A percentile compares a stretch with the other conserved stretches of the same genome.
Conservation (phyloP, 1,140 invertebrate genomes). For the Drosophila kanapiae region DNA sequence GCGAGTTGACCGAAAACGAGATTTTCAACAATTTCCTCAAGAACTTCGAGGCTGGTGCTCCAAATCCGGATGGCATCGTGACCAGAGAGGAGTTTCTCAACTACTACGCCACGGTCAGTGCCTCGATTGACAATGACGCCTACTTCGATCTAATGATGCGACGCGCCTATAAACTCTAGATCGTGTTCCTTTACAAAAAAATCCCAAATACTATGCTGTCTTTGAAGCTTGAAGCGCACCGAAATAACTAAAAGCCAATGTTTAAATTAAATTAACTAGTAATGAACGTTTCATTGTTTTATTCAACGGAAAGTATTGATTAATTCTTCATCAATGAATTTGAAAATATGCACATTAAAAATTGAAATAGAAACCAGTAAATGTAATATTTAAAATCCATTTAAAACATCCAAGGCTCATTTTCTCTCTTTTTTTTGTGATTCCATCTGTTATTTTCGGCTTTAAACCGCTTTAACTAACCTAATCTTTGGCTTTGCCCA, state of each 20-base stretch:
- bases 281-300: neutral
- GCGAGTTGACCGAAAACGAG: constrained; percentile 94
- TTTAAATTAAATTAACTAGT: constrained; percentile 41
- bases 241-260: constrained; percentile 35
- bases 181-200: constrained; percentile 7
- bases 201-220: constrained; percentile 11
- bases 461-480: constrained; percentile 15
- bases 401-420: neutral
- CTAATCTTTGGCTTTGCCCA: constrained; percentile 36
- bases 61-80: constrained; percentile 91
- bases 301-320: neutral
- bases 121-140: constrained; percentile 96
- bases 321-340: neutral
- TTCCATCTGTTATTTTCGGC: neutral
- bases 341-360: no score
- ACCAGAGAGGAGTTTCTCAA: constrained; percentile 97
- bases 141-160: constrained; percentile 98
- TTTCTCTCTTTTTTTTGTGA: neutral
- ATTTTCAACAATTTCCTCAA: constrained; percentile 93
- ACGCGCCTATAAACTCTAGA: constrained; percentile 94
- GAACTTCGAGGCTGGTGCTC: constrained; percentile 92
- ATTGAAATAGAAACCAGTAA: no score
- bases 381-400: neutral
- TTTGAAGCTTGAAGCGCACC: constrained; percentile 32
- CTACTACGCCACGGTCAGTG: constrained; percentile 96